Percentiles rank a stretch among this genome's conserved stretches.
phyloP scores from a whole-genome alignment of 2,797 vertebrate genomes.

The Oreonectes daqikongensis region DNA sequence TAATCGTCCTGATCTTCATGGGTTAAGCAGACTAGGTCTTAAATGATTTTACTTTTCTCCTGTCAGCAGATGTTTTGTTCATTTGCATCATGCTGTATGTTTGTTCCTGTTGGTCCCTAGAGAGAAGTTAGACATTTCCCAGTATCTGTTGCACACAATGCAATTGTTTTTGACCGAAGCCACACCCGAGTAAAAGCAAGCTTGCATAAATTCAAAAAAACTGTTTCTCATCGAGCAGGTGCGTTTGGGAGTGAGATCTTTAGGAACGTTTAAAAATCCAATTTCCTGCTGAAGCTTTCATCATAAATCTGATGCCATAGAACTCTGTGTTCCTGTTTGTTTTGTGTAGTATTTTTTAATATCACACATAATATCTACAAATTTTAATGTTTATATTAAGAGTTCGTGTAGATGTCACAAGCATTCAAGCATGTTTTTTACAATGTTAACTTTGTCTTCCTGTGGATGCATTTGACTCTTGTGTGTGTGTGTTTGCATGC shows the following conservation, averaged over 20 bases:
- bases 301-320: not conserved
- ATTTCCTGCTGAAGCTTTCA: not conserved
- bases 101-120: conserved; percentile 39
- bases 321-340: not conserved
- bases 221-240: not conserved
- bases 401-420: not conserved
- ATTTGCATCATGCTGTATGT: conserved; percentile 31
- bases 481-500: conserved; percentile 16
- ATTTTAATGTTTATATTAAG: not conserved
- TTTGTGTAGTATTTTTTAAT: too few species aligned
- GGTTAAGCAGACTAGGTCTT: not conserved
- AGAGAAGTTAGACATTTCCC: conserved; percentile 29
- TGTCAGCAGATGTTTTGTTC: conserved; percentile 25
- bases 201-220: not conserved
- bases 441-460: too few species aligned
- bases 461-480: not conserved
- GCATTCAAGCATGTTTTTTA: too few species aligned
- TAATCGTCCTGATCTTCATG: not conserved
- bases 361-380: not conserved
- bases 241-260: not conserved
- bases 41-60: not conserved
- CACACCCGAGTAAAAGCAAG: conserved; percentile 1
- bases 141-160: conserved; percentile 32
- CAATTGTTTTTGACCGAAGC: conserved; percentile 29
- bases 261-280: not conserved